A percentile compares a stretch with the other conserved stretches of the same genome.
Conservation (phyloP, 2,888 invertebrate genomes). For the Artemia sinica region DNA sequence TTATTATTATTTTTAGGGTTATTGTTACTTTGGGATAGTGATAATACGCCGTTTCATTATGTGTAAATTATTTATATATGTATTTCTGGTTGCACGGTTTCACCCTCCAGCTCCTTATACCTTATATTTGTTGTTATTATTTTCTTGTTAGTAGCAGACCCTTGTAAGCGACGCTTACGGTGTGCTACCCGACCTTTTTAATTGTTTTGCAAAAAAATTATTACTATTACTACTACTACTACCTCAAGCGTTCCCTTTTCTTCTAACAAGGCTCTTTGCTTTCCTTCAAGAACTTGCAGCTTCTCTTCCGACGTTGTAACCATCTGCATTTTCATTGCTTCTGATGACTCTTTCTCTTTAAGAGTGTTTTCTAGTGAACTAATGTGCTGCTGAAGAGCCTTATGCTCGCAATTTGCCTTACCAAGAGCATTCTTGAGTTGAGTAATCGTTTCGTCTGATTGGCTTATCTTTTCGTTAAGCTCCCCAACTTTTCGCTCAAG, state of each 20-base stretch:
- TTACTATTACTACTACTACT: no score
- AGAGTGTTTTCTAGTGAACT: not conserved
- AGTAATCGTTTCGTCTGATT: not conserved
- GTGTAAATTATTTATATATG: no score
- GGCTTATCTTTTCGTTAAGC: not conserved
- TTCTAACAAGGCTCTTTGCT: constrained; percentile 1
- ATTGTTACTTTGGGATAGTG: no score
- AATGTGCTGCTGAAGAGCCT: not conserved
- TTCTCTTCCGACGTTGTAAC: constrained; percentile 5
- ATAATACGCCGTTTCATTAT: no score
- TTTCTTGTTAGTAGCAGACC: no score
- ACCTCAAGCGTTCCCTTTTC: constrained; percentile 3
- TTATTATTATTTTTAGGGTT: no score
- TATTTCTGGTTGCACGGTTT: no score
- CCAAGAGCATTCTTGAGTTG: not conserved
- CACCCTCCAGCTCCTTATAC: no score
- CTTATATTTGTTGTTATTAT: no score
- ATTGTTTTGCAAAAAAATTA: no score
- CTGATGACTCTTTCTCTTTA: constrained; percentile 11
- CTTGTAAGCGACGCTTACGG: no score
- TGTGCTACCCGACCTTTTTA: no score
- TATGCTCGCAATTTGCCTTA: not conserved
- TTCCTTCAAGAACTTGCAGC: constrained; percentile 1
- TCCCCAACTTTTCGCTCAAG: not conserved
- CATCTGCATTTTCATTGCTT: not conserved